Percentiles rank a stretch among this genome's conserved stretches.
These are phyloP conservation scores for Phenganax subtilis DNA, from an alignment of 92 coral and sea anemone genomes.

Conservation along the genomic window DNA sequence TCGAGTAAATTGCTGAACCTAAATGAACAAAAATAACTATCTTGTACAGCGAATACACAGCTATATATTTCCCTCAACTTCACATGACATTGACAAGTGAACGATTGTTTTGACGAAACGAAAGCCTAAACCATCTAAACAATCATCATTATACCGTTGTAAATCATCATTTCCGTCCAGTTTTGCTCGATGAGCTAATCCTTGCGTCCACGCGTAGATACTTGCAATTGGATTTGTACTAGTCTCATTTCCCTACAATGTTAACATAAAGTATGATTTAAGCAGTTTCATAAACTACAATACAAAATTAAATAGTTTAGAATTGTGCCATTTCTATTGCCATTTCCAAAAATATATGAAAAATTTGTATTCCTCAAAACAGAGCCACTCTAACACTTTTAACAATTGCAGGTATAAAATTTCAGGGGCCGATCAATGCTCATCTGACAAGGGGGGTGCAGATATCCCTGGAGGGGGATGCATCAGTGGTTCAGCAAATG, in stretches of 20 bases:
- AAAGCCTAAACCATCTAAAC: too few species aligned
- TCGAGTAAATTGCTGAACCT: slow-evolving; percentile 86
- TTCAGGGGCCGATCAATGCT: too few species aligned
- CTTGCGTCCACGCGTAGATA: slow-evolving; percentile 97
- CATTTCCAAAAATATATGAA: too few species aligned
- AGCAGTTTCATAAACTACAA: too few species aligned
- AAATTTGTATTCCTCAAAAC: too few species aligned
- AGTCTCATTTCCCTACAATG: slow-evolving; percentile 73
- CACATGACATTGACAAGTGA: too few species aligned
- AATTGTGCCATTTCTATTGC: too few species aligned
- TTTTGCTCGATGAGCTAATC: slow-evolving; percentile 87
- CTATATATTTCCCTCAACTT: background rate
- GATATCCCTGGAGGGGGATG: too few species aligned
- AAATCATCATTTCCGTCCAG: slow-evolving; percentile 82
- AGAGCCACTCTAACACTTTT: background rate
- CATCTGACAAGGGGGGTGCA: too few species aligned
- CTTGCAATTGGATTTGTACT: slow-evolving; percentile 96
- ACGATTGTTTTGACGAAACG: too few species aligned
- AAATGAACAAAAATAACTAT: background rate
- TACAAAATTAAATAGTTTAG: too few species aligned
- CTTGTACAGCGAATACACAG: background rate
- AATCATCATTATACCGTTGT: slow-evolving; percentile 47
- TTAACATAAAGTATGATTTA: background rate
- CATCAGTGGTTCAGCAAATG: too few species aligned
- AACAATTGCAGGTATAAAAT: background rate